Evolutionary conservation across 2,797 vertebrate genomes (phyloP).

Genomic region (Sebastes steindachneri): DNA sequence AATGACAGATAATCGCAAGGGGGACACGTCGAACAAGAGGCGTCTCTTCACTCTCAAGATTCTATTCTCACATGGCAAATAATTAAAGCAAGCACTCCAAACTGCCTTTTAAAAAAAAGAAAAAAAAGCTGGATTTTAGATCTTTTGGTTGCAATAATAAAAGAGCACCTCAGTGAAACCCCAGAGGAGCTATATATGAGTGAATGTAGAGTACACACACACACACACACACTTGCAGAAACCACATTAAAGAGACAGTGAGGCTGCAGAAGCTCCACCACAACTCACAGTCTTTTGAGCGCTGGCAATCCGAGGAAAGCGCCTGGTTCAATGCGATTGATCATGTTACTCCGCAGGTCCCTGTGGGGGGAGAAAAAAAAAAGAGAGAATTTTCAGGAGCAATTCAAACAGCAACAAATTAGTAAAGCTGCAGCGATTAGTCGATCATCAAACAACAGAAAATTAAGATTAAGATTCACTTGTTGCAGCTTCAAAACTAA

Average conservation of each 20-base stretch:
- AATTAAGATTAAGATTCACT: background rate
- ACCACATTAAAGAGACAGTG: constrained; percentile 19
- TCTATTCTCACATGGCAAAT: constrained; percentile 16
- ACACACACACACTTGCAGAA: background rate
- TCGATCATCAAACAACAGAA: background rate
- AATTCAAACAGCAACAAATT: constrained; percentile 1
- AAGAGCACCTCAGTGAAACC: background rate
- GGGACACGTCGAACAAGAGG: background rate
- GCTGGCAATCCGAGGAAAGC: constrained; percentile 92
- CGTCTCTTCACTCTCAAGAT: background rate
- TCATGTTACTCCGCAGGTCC: constrained; percentile 95
- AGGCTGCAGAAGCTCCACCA: constrained; percentile 2
- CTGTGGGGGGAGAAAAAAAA: constrained; percentile 70
- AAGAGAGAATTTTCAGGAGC: background rate
- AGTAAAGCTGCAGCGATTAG: background rate
- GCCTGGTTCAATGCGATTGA: constrained; percentile 92
- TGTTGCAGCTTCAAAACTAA: background rate
- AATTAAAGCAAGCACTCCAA: constrained; percentile 12
- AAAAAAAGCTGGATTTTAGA: background rate
- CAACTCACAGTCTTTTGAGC: constrained; percentile 96
- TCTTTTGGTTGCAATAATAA: background rate
- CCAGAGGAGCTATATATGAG: background rate
- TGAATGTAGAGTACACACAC: background rate
- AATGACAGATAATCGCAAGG: background rate
- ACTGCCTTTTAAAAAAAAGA: background rate